Conservation (phyloP, 2,888 invertebrate genomes). For the Drosophila borealis region DNA sequence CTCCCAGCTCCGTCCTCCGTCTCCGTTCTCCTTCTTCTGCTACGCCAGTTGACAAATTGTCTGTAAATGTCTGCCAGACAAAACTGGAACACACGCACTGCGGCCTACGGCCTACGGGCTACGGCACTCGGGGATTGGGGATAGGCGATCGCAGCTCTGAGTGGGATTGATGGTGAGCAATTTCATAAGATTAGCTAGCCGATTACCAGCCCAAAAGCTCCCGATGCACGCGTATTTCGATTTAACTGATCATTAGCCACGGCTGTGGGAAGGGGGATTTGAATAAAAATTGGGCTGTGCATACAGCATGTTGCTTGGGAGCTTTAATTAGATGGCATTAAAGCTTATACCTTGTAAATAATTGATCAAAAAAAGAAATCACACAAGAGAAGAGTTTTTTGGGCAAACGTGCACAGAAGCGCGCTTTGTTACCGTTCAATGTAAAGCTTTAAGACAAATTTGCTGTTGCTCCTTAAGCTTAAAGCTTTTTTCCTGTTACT, state of each 20-base stretch:
- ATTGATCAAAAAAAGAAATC: too few relatives aligned
- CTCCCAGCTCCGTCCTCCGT: neutral
- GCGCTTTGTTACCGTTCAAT: too few relatives aligned
- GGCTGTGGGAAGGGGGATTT: neutral
- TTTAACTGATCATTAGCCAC: slow-evolving; percentile 25
- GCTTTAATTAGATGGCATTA: too few relatives aligned
- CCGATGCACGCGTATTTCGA: slow-evolving; percentile 29
- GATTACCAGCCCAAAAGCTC: slow-evolving; percentile 37
- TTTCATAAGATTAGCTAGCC: slow-evolving; percentile 24
- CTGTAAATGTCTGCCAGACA: slow-evolving; percentile 75
- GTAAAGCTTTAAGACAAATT: too few relatives aligned
- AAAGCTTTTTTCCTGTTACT: too few relatives aligned
- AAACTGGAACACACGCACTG: slow-evolving; percentile 77
- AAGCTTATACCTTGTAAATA: too few relatives aligned
- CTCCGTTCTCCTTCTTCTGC: slow-evolving; percentile 11
- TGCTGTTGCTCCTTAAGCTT: too few relatives aligned
- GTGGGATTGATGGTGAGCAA: slow-evolving; percentile 29
- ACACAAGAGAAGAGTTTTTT: too few relatives aligned
- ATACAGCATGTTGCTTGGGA: neutral
- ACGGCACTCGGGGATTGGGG: neutral
- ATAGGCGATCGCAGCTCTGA: neutral
- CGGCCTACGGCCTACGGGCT: slow-evolving; percentile 33
- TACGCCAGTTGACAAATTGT: slow-evolving; percentile 68
- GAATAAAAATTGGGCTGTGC: too few relatives aligned
- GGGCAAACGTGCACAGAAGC: too few relatives aligned